Percentiles rank a stretch among this genome's conserved stretches.
Conservation (phyloP, 2,113 vertebrate genomes). For the Takifugu flavidus region DNA sequence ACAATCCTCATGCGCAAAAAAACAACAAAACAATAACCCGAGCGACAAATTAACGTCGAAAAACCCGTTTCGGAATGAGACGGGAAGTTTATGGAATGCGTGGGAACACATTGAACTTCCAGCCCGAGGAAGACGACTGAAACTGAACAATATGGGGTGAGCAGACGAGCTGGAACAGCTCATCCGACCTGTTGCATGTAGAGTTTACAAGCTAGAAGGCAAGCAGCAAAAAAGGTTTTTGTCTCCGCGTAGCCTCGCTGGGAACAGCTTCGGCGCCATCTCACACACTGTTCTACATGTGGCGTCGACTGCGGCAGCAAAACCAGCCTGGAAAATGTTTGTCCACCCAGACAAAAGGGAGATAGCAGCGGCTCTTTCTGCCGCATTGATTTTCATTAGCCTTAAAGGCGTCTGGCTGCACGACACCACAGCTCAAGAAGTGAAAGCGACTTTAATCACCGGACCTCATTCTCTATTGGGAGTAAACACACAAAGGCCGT, state of each 20-base stretch:
- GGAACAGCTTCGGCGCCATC: constrained; percentile 11
- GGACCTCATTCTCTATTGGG: too few species aligned
- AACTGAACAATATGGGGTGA: constrained; percentile 23
- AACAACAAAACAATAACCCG: too few species aligned
- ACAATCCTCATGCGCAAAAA: background rate
- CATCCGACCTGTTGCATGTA: constrained; percentile 2
- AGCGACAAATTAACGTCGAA: constrained; percentile 1
- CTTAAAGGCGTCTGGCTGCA: background rate
- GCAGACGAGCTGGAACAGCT: background rate
- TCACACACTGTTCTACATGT: constrained; percentile 15
- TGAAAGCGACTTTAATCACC: too few species aligned
- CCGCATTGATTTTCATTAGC: constrained; percentile 18
- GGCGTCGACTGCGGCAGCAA: background rate
- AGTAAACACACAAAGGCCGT: background rate
- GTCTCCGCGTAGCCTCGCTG: constrained; percentile 6
- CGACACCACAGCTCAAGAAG: constrained; percentile 1
- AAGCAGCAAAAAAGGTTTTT: background rate
- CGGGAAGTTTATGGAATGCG: constrained; percentile 1
- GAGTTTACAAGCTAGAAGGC: background rate
- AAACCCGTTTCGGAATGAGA: constrained; percentile 2
- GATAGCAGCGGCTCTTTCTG: constrained; percentile 4
- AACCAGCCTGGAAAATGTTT: background rate
- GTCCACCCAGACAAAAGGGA: constrained; percentile 17
- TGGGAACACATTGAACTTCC: constrained; percentile 25
- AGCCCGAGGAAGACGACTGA: constrained; percentile 18